A percentile compares a stretch with the other conserved stretches of the same genome.
Conservation (phyloP, 2,888 invertebrate genomes). For the Agonopterix alstromeriana region DNA sequence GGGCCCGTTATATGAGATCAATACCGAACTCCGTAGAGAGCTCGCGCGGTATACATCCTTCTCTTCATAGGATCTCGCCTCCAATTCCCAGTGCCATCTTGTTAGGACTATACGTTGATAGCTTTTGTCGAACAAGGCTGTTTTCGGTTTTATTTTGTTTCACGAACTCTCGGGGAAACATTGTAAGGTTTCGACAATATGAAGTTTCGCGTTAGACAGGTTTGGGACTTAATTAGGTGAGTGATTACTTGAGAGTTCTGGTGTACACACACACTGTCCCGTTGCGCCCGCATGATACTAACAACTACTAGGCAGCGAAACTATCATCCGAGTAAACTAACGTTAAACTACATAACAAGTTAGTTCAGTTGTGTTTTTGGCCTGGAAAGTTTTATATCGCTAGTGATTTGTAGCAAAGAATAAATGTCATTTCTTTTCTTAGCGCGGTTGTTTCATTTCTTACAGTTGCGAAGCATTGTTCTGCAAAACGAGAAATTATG, state of each 20-base stretch:
- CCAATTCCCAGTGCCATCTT: conserved; percentile 5
- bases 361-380: no score
- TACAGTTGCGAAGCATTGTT: conserved; percentile 1
- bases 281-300: conserved; percentile 3
- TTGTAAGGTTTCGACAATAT: no score
- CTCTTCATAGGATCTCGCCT: conserved; percentile 3
- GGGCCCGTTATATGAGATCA: conserved; percentile 10
- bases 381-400: not conserved
- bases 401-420: conserved; percentile 10
- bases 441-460: not conserved
- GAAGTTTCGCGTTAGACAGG: no score
- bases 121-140: conserved; percentile 1
- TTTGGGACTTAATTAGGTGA: no score
- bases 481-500: conserved; percentile 4
- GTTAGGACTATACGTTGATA: conserved; percentile 1
- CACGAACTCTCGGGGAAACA: no score
- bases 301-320: not conserved
- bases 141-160: not conserved
- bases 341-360: no score
- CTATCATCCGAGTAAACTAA: no score
- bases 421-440: conserved; percentile 10
- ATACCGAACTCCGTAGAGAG: conserved; percentile 4
- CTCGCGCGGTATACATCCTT: conserved; percentile 5
- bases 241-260: conserved; percentile 3
- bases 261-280: no score